A percentile compares a stretch with the other conserved stretches of the same genome.
phyloP scores from a whole-genome alignment of 2,888 invertebrate genomes.

The Nemotelus nigrinus region DNA sequence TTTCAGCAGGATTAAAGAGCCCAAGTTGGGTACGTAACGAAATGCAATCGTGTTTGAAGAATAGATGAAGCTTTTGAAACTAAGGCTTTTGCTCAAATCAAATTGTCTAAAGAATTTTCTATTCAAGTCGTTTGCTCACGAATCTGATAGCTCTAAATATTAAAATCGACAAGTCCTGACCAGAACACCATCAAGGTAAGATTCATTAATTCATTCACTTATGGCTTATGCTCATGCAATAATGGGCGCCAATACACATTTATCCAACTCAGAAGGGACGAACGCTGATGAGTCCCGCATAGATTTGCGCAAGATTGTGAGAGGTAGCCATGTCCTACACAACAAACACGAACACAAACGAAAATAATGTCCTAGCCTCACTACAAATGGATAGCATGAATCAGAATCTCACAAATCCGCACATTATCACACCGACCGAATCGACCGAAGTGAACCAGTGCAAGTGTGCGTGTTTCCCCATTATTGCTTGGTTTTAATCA shows the following conservation, averaged over 20 bases:
- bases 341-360: not conserved
- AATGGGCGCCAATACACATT: conserved; percentile 1
- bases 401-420: not conserved
- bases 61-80: too few relatives aligned
- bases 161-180: not conserved
- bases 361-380: not conserved
- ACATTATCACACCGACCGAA: not conserved
- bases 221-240: conserved; percentile 22
- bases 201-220: conserved; percentile 38
- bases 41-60: too few relatives aligned
- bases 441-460: not conserved
- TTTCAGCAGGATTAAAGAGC: too few relatives aligned
- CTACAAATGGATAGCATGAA: not conserved
- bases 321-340: conserved; percentile 30
- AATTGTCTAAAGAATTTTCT: too few relatives aligned
- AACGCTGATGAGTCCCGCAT: not conserved
- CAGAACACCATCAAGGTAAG: conserved; percentile 25
- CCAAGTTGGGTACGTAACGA: too few relatives aligned
- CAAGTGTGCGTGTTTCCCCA: conserved; percentile 4
- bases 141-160: not conserved
- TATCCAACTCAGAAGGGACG: not conserved
- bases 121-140: too few relatives aligned
- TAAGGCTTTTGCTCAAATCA: too few relatives aligned
- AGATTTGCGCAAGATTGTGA: conserved; percentile 22
- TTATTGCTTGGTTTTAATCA: conserved; percentile 50